Base-by-base conservation (phyloP, 2,113 vertebrate genomes). In the Nothoprocta perdicaria region DNA sequence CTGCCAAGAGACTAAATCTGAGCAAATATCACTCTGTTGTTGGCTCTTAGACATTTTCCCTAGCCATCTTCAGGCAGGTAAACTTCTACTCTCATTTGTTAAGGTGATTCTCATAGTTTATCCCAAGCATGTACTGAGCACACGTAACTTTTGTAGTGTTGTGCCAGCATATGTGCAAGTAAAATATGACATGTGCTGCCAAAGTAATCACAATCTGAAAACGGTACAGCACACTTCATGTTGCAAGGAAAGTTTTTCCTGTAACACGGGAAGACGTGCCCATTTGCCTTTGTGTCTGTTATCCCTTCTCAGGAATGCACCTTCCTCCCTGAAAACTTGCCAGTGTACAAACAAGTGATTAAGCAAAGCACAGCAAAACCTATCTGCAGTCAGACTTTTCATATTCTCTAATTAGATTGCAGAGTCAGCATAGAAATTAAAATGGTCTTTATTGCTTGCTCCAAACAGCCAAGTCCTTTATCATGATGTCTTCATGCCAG, bases 171-270 rank as follows among this genome's bases (percentile, higher is more conserved):
- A 10, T 3, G 9, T 40, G 58, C 67, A 53, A 73, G 48, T 43
- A 16, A 89, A 86, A 76, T 10, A 19, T 4, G 2, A 60, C 0
- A 0, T 2, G 80, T 55, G 8, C 65, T 86, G 85, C 61, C 76
- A 80, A 67, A 91, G 57, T 46, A 86, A 26, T 46, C 0, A 0
- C 0, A 0, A 12, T 94, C 63, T 74, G 82, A 16, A 46, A 68
- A 76, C 38, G 68, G 29, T 0, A 0, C 18, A 17, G 46, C 65
- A 63, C 1, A 1, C 68, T 78, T 63, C 3, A 3, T 63, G 12
- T 14, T 83, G 68, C 33, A 50, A 62, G 48, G 40, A 91, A 86
- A 45, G 43, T 14, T 31, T 95, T 95, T 95, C 90, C 93, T 93
- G 90, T 75, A 66, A 40, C 1, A 17, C 33, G 40, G 41, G 72